A percentile compares a stretch with the other conserved stretches of the same genome.
Conservation (phyloP, 1,140 invertebrate species). For the Papilio dardanus region DNA sequence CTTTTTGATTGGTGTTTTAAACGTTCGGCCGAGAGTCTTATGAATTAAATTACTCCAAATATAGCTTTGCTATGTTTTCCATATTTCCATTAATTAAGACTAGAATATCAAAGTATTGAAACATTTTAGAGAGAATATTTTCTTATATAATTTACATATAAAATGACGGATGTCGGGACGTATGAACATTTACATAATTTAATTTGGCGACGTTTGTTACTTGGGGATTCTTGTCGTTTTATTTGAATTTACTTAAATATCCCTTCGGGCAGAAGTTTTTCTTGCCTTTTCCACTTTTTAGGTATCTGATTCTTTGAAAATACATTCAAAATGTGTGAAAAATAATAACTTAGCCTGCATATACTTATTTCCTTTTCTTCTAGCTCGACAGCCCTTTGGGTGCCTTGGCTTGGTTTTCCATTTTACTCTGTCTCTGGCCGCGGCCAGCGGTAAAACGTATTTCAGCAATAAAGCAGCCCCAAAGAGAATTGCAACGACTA, state of each 20-base stretch:
- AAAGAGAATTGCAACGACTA: no score
- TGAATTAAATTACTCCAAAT: no score
- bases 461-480: no score
- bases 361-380: no score
- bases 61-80: background rate
- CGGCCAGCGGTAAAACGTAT: no score
- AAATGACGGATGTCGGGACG: slow-evolving; percentile 16
- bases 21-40: no score
- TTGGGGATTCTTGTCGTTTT: background rate
- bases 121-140: slow-evolving; percentile 3
- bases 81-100: background rate
- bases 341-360: no score
- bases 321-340: background rate
- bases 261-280: background rate
- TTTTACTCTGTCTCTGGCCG: no score
- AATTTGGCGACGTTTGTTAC: slow-evolving; percentile 1
- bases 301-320: background rate
- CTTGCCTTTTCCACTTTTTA: background rate
- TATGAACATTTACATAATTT: slow-evolving; percentile 13
- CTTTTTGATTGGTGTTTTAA: no score
- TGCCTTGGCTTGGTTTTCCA: no score
- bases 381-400: no score
- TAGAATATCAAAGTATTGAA: background rate
- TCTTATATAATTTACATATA: slow-evolving; percentile 12
- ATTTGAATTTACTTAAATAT: slow-evolving; percentile 8